Evolutionary conservation across 2,888 invertebrate genomes (phyloP).

Genomic region (Zaprionus lineosus): DNA sequence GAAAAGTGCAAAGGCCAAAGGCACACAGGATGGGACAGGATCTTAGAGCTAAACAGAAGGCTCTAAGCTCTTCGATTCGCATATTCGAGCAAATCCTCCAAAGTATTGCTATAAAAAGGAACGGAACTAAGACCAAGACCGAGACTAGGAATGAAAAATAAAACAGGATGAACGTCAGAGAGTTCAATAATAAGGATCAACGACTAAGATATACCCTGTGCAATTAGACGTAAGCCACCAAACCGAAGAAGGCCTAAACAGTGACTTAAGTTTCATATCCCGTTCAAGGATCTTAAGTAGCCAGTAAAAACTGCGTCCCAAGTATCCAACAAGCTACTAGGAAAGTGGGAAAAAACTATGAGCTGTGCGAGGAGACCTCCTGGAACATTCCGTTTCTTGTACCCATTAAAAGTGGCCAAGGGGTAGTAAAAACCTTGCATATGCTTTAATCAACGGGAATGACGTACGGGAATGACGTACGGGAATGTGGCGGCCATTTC

Average conservation of each 20-base stretch:
- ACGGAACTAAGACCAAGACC: background rate
- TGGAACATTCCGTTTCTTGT: background rate
- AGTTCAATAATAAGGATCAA: background rate
- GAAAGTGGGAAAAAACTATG: too few relatives aligned
- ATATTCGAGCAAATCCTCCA: conserved; percentile 13
- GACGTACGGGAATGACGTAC: conserved; percentile 69
- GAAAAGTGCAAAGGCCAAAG: conserved; percentile 8
- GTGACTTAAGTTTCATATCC: too few relatives aligned
- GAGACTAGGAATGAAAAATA: conserved; percentile 5
- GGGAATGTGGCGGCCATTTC: conserved; percentile 50
- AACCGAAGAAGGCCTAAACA: too few relatives aligned
- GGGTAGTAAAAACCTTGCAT: conserved; percentile 46
- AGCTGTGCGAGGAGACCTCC: too few relatives aligned
- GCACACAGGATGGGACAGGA: background rate
- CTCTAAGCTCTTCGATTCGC: conserved; percentile 25
- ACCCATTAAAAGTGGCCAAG: background rate
- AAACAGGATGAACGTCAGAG: background rate
- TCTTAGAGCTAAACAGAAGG: conserved; percentile 13
- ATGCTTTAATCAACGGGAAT: conserved; percentile 64
- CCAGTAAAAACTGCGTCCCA: too few relatives aligned
- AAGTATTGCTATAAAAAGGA: conserved; percentile 11
- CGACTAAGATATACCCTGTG: background rate
- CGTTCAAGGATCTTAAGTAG: too few relatives aligned
- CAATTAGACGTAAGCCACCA: too few relatives aligned
- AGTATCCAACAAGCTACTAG: too few relatives aligned